Percentiles rank a stretch among this genome's conserved stretches.
Conservation (phyloP, 2,797 vertebrate genomes). For the Sebastes steindachneri region DNA sequence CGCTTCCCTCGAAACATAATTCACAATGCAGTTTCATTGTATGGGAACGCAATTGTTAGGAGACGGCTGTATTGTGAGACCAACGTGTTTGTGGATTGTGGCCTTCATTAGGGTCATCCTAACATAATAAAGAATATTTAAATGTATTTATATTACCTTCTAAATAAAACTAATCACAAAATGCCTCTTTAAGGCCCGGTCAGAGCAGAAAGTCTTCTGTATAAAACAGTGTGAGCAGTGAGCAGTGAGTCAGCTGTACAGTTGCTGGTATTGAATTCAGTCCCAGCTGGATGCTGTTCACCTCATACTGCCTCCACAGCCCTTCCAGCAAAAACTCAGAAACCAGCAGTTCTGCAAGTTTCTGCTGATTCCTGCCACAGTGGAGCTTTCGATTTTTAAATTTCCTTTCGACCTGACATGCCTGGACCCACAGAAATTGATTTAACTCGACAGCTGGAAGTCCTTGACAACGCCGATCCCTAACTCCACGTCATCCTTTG, state of each 20-base stretch:
- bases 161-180: accelerated
- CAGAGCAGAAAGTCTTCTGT: background rate
- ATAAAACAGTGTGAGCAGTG: background rate
- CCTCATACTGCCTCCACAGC: background rate
- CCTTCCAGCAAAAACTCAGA: background rate
- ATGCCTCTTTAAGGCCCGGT: background rate
- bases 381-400: background rate
- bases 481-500: constrained; percentile 28
- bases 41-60: accelerated
- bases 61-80: too few relatives aligned
- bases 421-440: constrained; percentile 25
- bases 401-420: background rate
- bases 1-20: too few relatives aligned
- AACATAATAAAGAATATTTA: background rate
- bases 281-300: constrained; percentile 12
- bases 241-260: constrained; percentile 11
- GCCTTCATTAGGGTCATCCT: too few relatives aligned
- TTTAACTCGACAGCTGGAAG: constrained; percentile 29
- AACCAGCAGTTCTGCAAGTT: constrained; percentile 11
- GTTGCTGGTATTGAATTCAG: background rate
- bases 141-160: background rate
- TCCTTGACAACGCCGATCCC: constrained; percentile 36
- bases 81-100: too few relatives aligned
- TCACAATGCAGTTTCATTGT: too few relatives aligned
- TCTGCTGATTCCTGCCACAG: constrained; percentile 19